Conservation (phyloP, 2,113 vertebrate species). For the Albula glossodonta region DNA sequence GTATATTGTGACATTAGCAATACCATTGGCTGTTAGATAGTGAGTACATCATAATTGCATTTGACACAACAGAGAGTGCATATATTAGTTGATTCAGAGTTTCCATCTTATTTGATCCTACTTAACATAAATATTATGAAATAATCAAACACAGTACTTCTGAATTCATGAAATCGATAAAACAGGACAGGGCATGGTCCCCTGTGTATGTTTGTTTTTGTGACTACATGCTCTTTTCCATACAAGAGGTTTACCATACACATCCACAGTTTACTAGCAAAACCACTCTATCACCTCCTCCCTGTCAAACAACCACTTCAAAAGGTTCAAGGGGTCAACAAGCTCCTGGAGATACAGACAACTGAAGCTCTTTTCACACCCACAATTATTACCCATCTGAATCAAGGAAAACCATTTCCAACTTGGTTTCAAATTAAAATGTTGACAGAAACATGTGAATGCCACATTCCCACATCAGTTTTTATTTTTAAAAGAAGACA, state of each 20-base stretch:
- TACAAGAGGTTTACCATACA: conserved; percentile 11
- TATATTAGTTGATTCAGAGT: too few species aligned
- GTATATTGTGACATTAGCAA: too few species aligned
- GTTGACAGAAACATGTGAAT: too few species aligned
- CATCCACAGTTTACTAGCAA: background rate
- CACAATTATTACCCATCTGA: background rate
- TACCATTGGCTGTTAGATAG: too few species aligned
- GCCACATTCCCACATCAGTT: too few species aligned
- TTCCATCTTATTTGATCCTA: background rate
- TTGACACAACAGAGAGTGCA: too few species aligned
- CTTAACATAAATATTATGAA: too few species aligned
- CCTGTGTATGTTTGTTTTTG: background rate
- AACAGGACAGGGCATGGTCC: background rate
- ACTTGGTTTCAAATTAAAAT: too few species aligned
- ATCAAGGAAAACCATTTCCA: too few species aligned
- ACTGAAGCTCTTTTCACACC: background rate
- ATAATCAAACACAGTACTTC: too few species aligned
- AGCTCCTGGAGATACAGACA: conserved; percentile 19
- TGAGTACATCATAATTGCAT: too few species aligned
- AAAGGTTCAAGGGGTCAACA: background rate
- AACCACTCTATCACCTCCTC: background rate
- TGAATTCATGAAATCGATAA: background rate
- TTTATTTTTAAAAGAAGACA: too few species aligned
- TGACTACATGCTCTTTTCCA: background rate
- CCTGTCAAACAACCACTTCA: conserved; percentile 23